phyloP scores from a whole-genome alignment of 2,113 vertebrate species.

The Lagopus muta region DNA sequence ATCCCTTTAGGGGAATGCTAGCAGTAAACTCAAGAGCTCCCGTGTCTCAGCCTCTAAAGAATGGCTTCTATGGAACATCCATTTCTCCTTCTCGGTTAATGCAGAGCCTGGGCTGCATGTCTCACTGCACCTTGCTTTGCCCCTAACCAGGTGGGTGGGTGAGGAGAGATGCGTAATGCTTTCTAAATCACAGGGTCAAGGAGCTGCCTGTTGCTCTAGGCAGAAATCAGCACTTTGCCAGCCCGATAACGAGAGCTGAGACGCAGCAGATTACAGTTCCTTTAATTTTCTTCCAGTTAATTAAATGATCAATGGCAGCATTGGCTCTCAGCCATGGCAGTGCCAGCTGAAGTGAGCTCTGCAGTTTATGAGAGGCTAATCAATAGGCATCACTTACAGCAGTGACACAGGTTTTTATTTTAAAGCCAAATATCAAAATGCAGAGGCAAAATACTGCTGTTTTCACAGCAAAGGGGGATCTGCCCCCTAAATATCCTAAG shows the following conservation, averaged over 20 bases:
- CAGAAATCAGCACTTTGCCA: slow-evolving; percentile 36
- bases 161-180: background rate
- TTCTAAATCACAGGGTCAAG: slow-evolving; percentile 42
- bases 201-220: background rate
- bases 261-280: slow-evolving; percentile 45
- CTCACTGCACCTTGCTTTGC: background rate
- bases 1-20: background rate
- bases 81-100: background rate
- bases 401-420: background rate
- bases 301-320: slow-evolving; percentile 52
- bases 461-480: background rate
- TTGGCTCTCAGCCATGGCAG: slow-evolving; percentile 25
- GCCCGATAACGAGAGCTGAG: slow-evolving; percentile 47
- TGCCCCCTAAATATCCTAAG: background rate
- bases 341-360: slow-evolving; percentile 11
- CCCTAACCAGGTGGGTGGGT: slow-evolving; percentile 8
- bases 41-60: background rate
- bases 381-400: background rate
- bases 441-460: background rate
- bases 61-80: background rate
- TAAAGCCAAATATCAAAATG: background rate
- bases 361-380: background rate
- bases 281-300: slow-evolving; percentile 71
- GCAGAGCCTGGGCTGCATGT: background rate
- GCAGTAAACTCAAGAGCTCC: background rate